Conservation (phyloP, 2,888 invertebrate species). For the Protonemura montana region DNA sequence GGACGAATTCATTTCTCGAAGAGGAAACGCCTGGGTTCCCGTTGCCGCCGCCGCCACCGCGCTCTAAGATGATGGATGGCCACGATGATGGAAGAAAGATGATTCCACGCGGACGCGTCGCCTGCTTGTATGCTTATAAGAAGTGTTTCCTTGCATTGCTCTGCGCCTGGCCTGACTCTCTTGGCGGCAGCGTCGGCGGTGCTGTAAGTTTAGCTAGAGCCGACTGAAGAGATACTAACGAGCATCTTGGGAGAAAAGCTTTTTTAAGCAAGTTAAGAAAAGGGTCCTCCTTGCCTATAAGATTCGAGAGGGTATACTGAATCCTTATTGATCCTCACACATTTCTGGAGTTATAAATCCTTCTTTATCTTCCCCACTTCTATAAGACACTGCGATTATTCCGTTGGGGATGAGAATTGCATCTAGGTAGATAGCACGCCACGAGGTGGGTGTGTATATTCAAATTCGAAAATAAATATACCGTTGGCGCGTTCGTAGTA, state of each 20-base stretch:
- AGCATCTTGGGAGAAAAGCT: constrained; percentile 26
- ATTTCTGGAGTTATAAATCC: constrained; percentile 33
- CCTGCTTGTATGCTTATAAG: neutral
- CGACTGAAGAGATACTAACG: constrained; percentile 32
- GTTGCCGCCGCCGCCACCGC: neutral
- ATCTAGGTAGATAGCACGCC: neutral
- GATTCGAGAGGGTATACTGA: constrained; percentile 23
- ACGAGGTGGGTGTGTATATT: neutral
- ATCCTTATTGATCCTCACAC: constrained; percentile 40
- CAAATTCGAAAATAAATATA: constrained; percentile 1
- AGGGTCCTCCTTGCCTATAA: constrained; percentile 17
- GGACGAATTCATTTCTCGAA: neutral
- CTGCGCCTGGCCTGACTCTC: too few species aligned
- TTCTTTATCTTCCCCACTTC: neutral
- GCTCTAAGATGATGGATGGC: constrained; percentile 35
- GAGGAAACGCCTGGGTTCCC: constrained; percentile 13
- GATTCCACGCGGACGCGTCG: constrained; percentile 2
- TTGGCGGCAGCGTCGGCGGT: neutral
- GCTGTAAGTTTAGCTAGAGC: neutral
- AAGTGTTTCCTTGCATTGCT: constrained; percentile 13
- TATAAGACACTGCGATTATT: constrained; percentile 7
- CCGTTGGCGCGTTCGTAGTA: neutral
- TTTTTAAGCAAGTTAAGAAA: constrained; percentile 39
- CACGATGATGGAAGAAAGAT: constrained; percentile 38
- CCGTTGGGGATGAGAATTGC: neutral